These are phyloP conservation scores for Callopanchax toddi DNA, from an alignment of 2,113 vertebrate genomes.

Conservation along the genomic window DNA sequence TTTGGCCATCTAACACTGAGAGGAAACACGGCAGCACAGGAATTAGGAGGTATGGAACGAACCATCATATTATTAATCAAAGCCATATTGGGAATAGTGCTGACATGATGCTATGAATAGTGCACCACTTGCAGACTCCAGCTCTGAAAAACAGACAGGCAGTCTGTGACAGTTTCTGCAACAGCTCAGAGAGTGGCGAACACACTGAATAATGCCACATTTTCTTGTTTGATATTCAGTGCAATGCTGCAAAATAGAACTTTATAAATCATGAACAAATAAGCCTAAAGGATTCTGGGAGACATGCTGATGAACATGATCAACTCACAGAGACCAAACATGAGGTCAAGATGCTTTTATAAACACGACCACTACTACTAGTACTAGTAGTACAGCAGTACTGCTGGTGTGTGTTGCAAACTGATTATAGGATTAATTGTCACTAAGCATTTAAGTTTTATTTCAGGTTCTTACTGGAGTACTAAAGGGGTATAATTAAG, in stretches of 20 bases:
- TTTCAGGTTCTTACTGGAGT: no score
- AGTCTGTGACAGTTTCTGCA: neutral
- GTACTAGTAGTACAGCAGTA: no score
- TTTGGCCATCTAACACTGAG: neutral
- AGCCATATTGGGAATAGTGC: neutral
- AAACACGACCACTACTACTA: no score
- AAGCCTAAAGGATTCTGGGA: neutral
- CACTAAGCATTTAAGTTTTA: no score
- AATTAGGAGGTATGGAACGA: neutral
- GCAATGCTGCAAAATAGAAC: neutral
- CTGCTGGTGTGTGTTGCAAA: no score
- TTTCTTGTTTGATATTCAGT: neutral
- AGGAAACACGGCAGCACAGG: neutral
- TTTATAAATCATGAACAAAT: neutral
- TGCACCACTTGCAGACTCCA: neutral
- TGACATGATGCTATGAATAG: neutral
- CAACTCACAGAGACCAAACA: no score
- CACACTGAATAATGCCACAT: neutral
- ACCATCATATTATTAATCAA: neutral
- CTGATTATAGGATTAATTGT: no score
- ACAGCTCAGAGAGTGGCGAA: neutral
- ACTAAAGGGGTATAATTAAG: no score
- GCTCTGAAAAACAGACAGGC: conserved; percentile 2
- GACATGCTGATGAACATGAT: no score
- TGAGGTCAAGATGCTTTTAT: no score